phyloP scores from a whole-genome alignment of 2,113 vertebrate species.

The Phaetusa simplex region DNA sequence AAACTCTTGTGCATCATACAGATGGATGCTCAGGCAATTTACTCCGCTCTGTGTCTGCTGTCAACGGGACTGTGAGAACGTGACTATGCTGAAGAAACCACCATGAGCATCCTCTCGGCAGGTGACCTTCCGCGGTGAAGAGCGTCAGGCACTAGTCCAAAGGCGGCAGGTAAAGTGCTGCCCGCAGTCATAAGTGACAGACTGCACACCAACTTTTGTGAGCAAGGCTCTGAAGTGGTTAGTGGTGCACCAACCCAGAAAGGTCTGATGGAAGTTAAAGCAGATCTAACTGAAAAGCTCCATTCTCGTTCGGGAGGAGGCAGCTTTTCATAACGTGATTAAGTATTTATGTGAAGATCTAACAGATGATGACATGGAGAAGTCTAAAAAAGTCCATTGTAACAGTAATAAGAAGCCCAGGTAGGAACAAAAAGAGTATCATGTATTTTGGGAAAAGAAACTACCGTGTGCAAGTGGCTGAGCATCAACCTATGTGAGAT shows the following conservation, averaged over 20 bases:
- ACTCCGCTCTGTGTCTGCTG: fast-evolving
- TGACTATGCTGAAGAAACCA: neutral
- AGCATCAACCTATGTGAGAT: neutral
- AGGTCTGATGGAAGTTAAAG: neutral
- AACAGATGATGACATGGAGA: neutral
- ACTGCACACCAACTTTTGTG: neutral
- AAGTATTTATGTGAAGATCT: neutral
- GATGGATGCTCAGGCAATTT: neutral
- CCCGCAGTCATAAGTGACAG: fast-evolving
- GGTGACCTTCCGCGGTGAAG: neutral
- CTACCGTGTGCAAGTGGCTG: neutral
- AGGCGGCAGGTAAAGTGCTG: neutral
- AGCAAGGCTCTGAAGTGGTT: neutral
- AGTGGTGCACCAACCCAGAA: neutral
- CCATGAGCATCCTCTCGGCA: neutral
- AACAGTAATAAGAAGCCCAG: neutral
- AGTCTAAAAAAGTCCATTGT: neutral
- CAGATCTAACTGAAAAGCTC: neutral
- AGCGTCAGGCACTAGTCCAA: neutral
- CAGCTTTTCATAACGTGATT: neutral
- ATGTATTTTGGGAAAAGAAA: neutral
- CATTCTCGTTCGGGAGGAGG: neutral
- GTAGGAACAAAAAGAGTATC: neutral
- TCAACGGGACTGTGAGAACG: fast-evolving
- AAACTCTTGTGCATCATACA: neutral